phyloP scores from a whole-genome alignment of 2,888 invertebrate genomes.

The Pristionchus entomophagus region DNA sequence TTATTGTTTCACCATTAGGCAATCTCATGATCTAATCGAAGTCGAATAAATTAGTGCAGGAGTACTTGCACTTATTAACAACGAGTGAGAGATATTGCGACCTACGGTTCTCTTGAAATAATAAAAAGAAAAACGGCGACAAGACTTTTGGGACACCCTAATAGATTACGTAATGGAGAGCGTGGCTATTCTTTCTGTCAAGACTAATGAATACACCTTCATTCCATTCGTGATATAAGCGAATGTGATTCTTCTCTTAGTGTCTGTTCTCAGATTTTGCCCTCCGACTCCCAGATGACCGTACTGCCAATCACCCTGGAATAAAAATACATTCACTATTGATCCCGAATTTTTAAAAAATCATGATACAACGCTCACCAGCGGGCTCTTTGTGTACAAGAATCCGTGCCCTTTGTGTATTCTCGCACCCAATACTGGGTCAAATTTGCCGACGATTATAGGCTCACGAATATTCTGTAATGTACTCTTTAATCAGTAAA shows the following conservation, averaged over 20 bases:
- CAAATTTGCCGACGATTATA: not conserved
- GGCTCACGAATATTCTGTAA: not conserved
- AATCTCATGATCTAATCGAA: no score
- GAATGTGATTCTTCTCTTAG: conserved; percentile 27
- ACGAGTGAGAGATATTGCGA: no score
- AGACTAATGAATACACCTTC: conserved; percentile 16
- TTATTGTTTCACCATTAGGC: no score
- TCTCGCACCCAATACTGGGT: not conserved
- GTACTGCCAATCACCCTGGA: conserved; percentile 46
- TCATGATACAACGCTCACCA: not conserved
- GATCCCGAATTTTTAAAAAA: no score
- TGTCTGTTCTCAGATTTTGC: conserved; percentile 27
- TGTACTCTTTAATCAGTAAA: no score
- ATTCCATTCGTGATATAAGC: conserved; percentile 44
- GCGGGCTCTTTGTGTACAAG: not conserved
- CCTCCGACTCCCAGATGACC: conserved; percentile 45
- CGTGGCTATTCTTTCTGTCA: no score
- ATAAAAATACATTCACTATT: not conserved
- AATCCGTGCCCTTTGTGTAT: not conserved
- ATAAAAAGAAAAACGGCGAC: no score
- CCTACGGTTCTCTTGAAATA: no score
- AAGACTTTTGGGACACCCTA: no score
- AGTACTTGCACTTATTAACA: no score
- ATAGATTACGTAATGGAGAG: no score
- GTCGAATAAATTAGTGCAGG: no score